A percentile compares a stretch with the other conserved stretches of the same genome.
Evolutionary conservation across 2,797 vertebrate species (phyloP).

Genomic region (Clarias platycephalus): DNA sequence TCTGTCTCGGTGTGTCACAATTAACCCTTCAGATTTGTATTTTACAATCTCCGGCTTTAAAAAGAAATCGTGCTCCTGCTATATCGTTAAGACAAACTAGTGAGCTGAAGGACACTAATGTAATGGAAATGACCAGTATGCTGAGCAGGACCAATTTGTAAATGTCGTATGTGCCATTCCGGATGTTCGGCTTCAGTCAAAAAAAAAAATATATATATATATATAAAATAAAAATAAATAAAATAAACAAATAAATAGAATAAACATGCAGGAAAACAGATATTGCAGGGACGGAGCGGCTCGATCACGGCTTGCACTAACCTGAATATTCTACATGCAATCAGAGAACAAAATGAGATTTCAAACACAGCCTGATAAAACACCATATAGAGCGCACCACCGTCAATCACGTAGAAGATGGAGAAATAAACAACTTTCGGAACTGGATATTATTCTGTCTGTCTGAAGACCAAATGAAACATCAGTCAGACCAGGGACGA

Average conservation of each 20-base stretch:
- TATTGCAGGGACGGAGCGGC: neutral
- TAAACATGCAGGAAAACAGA: neutral
- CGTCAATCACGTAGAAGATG: neutral
- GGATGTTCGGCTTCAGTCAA: neutral
- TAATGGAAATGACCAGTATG: constrained; percentile 37
- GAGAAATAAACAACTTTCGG: neutral
- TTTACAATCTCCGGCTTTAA: constrained; percentile 27
- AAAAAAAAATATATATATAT: neutral
- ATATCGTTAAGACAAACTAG: constrained; percentile 48
- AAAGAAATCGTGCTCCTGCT: constrained; percentile 10
- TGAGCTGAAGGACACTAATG: constrained; percentile 51
- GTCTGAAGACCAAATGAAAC: neutral
- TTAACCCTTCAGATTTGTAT: constrained; percentile 39
- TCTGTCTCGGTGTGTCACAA: constrained; percentile 31
- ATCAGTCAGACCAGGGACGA: neutral
- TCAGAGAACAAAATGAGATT: neutral
- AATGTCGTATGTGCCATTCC: constrained; percentile 40
- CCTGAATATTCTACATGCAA: neutral
- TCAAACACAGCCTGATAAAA: neutral
- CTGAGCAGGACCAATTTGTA: constrained; percentile 39
- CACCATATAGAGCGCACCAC: neutral
- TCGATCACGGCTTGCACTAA: no score
- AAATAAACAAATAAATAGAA: no score
- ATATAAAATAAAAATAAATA: constrained; percentile 6
- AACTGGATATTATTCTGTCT: neutral